Evolutionary conservation across 2,797 vertebrate genomes (phyloP).

Genomic region (Myotis findleyi): DNA sequence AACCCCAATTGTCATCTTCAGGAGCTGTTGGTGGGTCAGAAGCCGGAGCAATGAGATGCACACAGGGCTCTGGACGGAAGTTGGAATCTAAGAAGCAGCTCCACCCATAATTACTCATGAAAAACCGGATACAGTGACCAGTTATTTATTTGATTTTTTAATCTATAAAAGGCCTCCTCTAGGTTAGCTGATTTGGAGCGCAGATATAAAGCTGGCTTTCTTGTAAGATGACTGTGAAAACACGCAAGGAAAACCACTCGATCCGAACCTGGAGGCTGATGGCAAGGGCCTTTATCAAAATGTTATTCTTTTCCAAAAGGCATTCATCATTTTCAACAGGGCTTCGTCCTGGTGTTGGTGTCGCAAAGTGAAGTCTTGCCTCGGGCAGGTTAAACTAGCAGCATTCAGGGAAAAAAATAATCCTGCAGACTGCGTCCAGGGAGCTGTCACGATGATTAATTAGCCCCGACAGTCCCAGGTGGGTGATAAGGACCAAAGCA

Average conservation of each 20-base stretch:
- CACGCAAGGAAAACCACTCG: slow-evolving; percentile 70
- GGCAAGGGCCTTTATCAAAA: slow-evolving; percentile 82
- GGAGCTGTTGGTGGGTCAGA: slow-evolving; percentile 59
- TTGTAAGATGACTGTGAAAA: slow-evolving; percentile 79
- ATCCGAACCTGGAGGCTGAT: slow-evolving; percentile 75
- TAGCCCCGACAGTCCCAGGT: slow-evolving; percentile 80
- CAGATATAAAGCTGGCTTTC: slow-evolving; percentile 80
- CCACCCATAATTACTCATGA: slow-evolving; percentile 32
- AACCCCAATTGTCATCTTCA: background rate
- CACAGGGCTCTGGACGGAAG: slow-evolving; percentile 47
- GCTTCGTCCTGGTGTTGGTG: slow-evolving; percentile 65
- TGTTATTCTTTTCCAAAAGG: slow-evolving; percentile 83
- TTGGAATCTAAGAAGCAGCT: slow-evolving; percentile 59
- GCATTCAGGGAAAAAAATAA: slow-evolving; percentile 71
- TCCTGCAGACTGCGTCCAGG: slow-evolving; percentile 77
- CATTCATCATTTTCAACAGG: slow-evolving; percentile 83
- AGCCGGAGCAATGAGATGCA: slow-evolving; percentile 70
- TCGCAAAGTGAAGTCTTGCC: slow-evolving; percentile 73
- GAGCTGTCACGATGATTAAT: slow-evolving; percentile 86
- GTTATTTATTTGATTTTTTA: slow-evolving; percentile 77
- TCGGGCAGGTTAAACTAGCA: slow-evolving; percentile 80
- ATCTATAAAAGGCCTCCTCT: slow-evolving; percentile 57
- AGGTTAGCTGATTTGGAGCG: slow-evolving; percentile 65
- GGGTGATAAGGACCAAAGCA: slow-evolving; percentile 81
- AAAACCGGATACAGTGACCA: slow-evolving; percentile 41